Base-by-base conservation (phyloP, 2,888 invertebrate genomes). In the Melikaiella ostensackeni region DNA sequence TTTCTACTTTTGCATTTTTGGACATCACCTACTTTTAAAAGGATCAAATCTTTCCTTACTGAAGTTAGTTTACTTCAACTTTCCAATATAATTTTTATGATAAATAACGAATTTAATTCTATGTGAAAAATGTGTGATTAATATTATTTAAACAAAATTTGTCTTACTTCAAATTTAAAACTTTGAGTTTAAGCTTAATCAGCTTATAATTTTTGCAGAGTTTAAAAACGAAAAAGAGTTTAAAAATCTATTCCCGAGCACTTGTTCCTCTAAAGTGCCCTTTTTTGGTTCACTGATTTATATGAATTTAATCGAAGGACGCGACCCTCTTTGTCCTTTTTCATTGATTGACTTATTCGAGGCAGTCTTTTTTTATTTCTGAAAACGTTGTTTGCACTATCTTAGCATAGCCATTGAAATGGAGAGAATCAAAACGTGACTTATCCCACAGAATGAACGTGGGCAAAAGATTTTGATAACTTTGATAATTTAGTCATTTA, bases 301-400 rank as follows among this genome's bases (percentile, higher is more conserved):
- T 50, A 27, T 70, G 27, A 30, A 70, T 30, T 50, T 11, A 13
- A 70, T 70, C 21, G 70, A 70, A 70, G 70, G 70, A 50, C 50
- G 50, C 11, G 50, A 70, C 50, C 70, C 70, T 50, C 50, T 70
- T 70, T 27, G 46, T 30, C 70, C 70, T 70, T 50, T 70, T 70
- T 55, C 70, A 70, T 50, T 70, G 50, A 50, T 70, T 50, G 33
- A 30, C 50, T 50, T 70, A 33, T 55, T 50, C n/a, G 7, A 70
- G 50, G 30, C n/a, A 42, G 19, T 46, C 30, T 46, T 38, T 50
- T 70, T 50, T 66, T 70, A 30, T 50, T 70, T 50, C 50, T 50
- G 70, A 50, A 55, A 70, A 70, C 46, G 19, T 16, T 27, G 27
- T 50, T 70, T 33, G n/a, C 50, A 30, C n/a, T 30, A 50, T 33